Percentiles rank a stretch among this genome's conserved stretches.
Evolutionary conservation across 2,113 vertebrate species (phyloP).

Genomic region (Rhombomys opimus): DNA sequence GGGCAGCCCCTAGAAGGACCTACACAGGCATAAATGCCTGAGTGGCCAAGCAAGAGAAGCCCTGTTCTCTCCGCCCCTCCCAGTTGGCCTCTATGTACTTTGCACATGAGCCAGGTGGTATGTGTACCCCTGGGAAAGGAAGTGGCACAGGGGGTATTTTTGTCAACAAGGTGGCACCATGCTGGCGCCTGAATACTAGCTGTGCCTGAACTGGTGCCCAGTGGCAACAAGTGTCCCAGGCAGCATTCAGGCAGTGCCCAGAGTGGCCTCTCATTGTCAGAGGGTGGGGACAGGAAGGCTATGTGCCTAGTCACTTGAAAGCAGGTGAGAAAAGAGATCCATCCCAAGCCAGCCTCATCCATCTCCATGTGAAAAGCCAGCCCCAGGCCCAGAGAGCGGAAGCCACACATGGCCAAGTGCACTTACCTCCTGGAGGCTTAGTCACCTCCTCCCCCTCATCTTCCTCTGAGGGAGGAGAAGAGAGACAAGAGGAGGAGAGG

Average conservation of each 20-base stretch:
- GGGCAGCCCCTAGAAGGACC: neutral
- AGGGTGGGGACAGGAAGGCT: neutral
- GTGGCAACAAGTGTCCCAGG: neutral
- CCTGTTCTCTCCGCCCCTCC: neutral
- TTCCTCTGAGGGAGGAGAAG: conserved; percentile 77
- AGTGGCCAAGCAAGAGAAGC: neutral
- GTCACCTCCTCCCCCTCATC: conserved; percentile 62
- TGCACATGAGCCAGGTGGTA: neutral
- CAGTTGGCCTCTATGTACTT: neutral
- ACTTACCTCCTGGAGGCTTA: conserved; percentile 66
- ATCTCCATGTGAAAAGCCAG: neutral
- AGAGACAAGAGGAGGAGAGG: conserved; percentile 60
- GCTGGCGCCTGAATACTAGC: neutral
- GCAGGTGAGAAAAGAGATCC: neutral
- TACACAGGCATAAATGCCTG: neutral
- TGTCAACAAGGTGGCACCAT: neutral
- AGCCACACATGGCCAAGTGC: neutral
- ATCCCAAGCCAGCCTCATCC: neutral
- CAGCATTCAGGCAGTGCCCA: neutral
- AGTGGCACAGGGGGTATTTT: neutral
- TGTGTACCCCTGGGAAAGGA: neutral
- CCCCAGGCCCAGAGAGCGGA: neutral
- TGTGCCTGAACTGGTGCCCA: neutral
- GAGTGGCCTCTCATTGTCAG: neutral
- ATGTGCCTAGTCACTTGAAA: neutral